These are phyloP conservation scores for Hybos culiciformis DNA, from an alignment of 2,888 invertebrate species.

Conservation along the genomic window DNA sequence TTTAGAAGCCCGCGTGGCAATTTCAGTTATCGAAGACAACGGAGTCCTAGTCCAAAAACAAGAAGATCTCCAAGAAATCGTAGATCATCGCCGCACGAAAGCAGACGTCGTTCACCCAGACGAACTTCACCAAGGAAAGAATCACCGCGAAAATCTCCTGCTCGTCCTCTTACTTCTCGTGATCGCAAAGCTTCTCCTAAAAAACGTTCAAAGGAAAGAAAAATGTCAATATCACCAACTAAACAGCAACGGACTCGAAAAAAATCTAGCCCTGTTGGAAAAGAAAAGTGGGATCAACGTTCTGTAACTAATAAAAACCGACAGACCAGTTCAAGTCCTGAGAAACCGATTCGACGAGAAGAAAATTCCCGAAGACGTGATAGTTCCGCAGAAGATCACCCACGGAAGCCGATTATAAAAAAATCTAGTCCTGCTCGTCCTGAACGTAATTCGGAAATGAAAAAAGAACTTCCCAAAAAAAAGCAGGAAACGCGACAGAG, in stretches of 20 bases:
- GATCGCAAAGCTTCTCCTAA: not conserved
- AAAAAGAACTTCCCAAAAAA: no score
- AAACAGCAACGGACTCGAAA: slow-evolving; percentile 1
- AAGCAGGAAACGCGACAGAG: no score
- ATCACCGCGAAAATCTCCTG: slow-evolving; percentile 18
- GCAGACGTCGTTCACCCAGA: slow-evolving; percentile 13
- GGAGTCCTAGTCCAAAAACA: not conserved
- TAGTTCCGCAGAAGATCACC: not conserved
- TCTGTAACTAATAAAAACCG: no score
- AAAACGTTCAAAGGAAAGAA: slow-evolving; percentile 12
- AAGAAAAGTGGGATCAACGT: not conserved
- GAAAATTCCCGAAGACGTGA: not conserved
- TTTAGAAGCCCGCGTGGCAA: slow-evolving; percentile 28
- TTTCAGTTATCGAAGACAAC: slow-evolving; percentile 18
- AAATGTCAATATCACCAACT: slow-evolving; percentile 3
- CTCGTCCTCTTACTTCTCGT: slow-evolving; percentile 14
- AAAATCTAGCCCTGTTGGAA: not conserved
- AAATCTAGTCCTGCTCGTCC: not conserved
- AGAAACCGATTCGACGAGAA: not conserved
- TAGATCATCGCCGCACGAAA: slow-evolving; percentile 12
- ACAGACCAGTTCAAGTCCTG: not conserved
- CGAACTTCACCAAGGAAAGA: slow-evolving; percentile 19
- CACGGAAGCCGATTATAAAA: not conserved
- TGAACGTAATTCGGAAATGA: not conserved
- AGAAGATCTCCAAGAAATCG: slow-evolving; percentile 12